phyloP scores from a whole-genome alignment of 2,797 vertebrate species.

The Brachymystax lenok region DNA sequence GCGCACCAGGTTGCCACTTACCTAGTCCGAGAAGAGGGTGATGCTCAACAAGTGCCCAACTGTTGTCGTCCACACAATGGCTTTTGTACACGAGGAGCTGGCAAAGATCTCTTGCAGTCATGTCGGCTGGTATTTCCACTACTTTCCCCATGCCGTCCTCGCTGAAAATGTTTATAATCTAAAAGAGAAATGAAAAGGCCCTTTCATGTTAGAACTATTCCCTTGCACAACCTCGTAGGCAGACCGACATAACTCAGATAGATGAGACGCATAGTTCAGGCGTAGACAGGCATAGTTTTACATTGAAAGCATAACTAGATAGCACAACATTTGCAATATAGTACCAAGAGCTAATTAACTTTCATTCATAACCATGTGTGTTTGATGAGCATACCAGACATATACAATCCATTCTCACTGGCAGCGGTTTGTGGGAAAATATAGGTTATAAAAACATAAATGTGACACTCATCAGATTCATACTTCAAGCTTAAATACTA shows the following conservation, averaged over 20 bases:
- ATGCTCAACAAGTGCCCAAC: constrained; percentile 97
- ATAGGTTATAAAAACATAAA: not conserved
- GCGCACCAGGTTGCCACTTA: constrained; percentile 63
- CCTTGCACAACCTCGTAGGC: not conserved
- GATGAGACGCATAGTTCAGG: not conserved
- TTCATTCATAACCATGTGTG: not conserved
- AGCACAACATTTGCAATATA: not conserved
- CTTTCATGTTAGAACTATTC: not conserved
- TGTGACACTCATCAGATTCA: not conserved
- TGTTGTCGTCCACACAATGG: constrained; percentile 98
- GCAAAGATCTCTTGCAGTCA: constrained; percentile 96
- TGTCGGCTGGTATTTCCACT: constrained; percentile 93
- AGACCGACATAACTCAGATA: not conserved
- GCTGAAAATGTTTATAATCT: constrained; percentile 97
- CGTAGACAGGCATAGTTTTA: not conserved
- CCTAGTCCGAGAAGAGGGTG: constrained; percentile 93
- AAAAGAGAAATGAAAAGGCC: constrained; percentile 41
- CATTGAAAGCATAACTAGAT: not conserved
- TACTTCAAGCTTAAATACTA: not conserved
- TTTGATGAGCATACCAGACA: not conserved
- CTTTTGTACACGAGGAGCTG: constrained; percentile 96
- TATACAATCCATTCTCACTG: not conserved
- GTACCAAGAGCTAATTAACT: not conserved
- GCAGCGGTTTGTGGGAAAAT: not conserved
- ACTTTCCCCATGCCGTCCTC: constrained; percentile 96